These are phyloP conservation scores for Ganaspis sp. DNA, from an alignment of 1,140 invertebrate species.

Conservation along the genomic window DNA sequence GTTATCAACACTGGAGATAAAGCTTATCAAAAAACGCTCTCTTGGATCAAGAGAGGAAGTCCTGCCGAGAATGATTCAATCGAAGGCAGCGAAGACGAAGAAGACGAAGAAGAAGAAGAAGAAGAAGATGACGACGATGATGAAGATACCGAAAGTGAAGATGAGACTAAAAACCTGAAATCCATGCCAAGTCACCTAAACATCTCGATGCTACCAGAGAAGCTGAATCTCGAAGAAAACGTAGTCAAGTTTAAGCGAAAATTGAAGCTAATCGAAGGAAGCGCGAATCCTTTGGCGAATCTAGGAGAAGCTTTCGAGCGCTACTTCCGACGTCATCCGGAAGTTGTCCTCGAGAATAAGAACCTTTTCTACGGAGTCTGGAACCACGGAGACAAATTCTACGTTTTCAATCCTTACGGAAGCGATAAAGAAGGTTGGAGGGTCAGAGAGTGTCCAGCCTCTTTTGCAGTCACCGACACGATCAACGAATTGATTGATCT, in stretches of 20 bases:
- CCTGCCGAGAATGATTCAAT: conserved; percentile 11
- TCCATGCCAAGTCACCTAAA: conserved; percentile 54
- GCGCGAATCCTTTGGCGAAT: conserved; percentile 62
- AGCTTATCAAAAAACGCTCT: conserved; percentile 54
- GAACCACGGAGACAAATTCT: conserved; percentile 57
- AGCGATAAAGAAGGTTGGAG: conserved; percentile 62
- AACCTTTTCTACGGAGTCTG: conserved; percentile 64
- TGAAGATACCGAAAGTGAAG: conserved; percentile 31
- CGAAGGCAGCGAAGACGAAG: conserved; percentile 32
- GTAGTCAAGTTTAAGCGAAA: conserved; percentile 50
- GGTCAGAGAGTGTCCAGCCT: conserved; percentile 51
- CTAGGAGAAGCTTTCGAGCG: conserved; percentile 65
- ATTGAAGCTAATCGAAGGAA: conserved; percentile 53
- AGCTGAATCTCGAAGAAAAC: conserved; percentile 55
- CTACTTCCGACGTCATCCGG: conserved; percentile 60
- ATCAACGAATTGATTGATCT: conserved; percentile 62
- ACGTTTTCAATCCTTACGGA: conserved; percentile 71
- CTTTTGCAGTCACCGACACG: conserved; percentile 55
- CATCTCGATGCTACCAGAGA: conserved; percentile 61
- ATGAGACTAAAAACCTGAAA: neutral
- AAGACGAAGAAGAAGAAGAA: conserved; percentile 45
- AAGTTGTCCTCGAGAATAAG: conserved; percentile 67
- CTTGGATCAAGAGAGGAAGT: conserved; percentile 57
- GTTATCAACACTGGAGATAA: conserved; percentile 57
- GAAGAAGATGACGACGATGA: conserved; percentile 41